Evolutionary conservation across 2,113 vertebrate species (phyloP).

Genomic region (Coracopsis vasa): DNA sequence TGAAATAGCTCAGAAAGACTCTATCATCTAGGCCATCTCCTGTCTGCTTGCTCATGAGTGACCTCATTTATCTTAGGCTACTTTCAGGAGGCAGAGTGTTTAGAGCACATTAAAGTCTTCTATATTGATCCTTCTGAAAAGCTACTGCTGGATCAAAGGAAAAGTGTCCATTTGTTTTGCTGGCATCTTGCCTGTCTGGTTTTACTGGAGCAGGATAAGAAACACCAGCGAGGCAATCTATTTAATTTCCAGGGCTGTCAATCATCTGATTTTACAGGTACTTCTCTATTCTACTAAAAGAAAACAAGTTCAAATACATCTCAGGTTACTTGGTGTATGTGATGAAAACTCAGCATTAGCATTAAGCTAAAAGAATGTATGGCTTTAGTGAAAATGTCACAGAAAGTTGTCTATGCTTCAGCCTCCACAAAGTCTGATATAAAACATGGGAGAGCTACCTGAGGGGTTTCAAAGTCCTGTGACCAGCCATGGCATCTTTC

Average conservation of each 20-base stretch:
- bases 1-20: background rate
- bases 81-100: background rate
- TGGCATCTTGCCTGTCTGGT: background rate
- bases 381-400: background rate
- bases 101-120: background rate
- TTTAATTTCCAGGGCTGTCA: background rate
- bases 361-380: background rate
- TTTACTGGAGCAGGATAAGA: background rate
- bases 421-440: background rate
- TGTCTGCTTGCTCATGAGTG: background rate
- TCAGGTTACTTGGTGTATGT: background rate
- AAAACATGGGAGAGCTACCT: background rate
- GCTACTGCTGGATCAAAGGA: background rate
- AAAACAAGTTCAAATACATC: background rate
- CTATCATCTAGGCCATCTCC: background rate
- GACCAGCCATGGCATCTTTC: background rate
- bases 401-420: background rate
- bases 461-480: background rate
- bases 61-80: background rate
- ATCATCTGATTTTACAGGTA: background rate
- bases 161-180: background rate
- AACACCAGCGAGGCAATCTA: background rate
- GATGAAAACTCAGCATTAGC: background rate
- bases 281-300: background rate
- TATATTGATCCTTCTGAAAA: background rate